Evolutionary conservation across 2,113 vertebrate genomes (phyloP), one percentile per base, ranked within the genome.

Genomic region (Gnathonemus longibarbis): DNA sequence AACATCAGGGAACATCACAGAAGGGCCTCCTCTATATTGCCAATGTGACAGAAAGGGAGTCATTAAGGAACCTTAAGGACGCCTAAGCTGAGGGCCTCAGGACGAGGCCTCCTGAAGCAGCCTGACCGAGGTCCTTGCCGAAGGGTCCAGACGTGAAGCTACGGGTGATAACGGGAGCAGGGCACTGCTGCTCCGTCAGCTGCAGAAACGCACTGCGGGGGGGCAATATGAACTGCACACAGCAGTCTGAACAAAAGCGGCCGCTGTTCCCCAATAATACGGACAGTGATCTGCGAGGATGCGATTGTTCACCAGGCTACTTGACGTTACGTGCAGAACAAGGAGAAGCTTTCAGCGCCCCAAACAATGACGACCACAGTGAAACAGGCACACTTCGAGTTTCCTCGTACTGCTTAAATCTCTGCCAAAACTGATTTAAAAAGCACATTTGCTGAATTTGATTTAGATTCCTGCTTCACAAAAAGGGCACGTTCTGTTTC

Each of bases 211-310:
- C 90, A 90, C 84, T 87, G 88, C 45, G 35, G 46, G 87, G 39
- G 92, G 91, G 89, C 93, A 92, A 87, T 58, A 49, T 88, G 93
- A 84, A 89, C 88, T 74, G 88, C 70, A 88, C 88, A 85, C 49
- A 74, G 91, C 89, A 91, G 89, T 89, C 90, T 80, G 90, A 87
- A 92, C 66, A 91, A 90, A 93, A 56, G 87, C 45, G 89, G 48
- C 70, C 87, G 87, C 53, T 93, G 92, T 93, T 88, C 90, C 90
- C 93, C 49, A 90, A 94, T 93, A 94, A 92, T 91, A 84, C 70
- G 84, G 88, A 90, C 90, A 94, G 93, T 94, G 93, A 93, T 93
- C 90, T 92, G 56, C 90, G 93, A 87, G 89, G 87, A 90, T 90
- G 70, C 3, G 88, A 93, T 92, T 92, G 91, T 92, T 80, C 92